Conservation (phyloP, 2,888 invertebrate genomes). For the Rhamphomyia laevipes region DNA sequence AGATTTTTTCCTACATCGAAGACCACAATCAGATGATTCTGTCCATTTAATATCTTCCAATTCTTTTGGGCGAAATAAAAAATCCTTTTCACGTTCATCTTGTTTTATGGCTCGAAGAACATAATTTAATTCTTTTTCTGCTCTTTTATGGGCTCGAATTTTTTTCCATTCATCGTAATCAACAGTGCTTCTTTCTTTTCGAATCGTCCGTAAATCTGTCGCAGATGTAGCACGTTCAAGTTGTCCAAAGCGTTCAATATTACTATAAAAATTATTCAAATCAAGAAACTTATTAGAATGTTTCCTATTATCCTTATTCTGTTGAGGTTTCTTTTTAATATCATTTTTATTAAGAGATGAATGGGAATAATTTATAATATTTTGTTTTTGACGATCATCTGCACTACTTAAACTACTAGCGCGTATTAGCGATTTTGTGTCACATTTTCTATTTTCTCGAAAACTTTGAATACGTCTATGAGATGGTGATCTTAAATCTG, state of each 20-base stretch:
- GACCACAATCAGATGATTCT: slow-evolving; percentile 58
- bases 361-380: slow-evolving; percentile 29
- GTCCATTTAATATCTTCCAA: slow-evolving; percentile 65
- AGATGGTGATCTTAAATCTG: slow-evolving; percentile 45
- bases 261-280: slow-evolving; percentile 72
- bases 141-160: slow-evolving; percentile 64
- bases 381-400: slow-evolving; percentile 35
- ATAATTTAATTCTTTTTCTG: slow-evolving; percentile 67
- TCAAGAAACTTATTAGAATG: slow-evolving; percentile 68
- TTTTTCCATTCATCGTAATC: slow-evolving; percentile 82
- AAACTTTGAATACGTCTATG: slow-evolving; percentile 48
- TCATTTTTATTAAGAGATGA: slow-evolving; percentile 40
- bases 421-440: slow-evolving; percentile 40
- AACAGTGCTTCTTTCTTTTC: slow-evolving; percentile 66
- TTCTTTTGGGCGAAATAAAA: slow-evolving; percentile 68
- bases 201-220: slow-evolving; percentile 55
- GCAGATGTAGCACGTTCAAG: slow-evolving; percentile 65
- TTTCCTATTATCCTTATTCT: not conserved
- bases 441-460: slow-evolving; percentile 23
- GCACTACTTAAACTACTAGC: slow-evolving; percentile 57
- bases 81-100: slow-evolving; percentile 72
- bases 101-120: slow-evolving; percentile 64
- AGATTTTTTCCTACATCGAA: slow-evolving; percentile 73
- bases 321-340: slow-evolving; percentile 25
- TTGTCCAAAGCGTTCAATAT: slow-evolving; percentile 72